phyloP scores from a whole-genome alignment of 2,797 vertebrate genomes.

The Silurus aristotelis region DNA sequence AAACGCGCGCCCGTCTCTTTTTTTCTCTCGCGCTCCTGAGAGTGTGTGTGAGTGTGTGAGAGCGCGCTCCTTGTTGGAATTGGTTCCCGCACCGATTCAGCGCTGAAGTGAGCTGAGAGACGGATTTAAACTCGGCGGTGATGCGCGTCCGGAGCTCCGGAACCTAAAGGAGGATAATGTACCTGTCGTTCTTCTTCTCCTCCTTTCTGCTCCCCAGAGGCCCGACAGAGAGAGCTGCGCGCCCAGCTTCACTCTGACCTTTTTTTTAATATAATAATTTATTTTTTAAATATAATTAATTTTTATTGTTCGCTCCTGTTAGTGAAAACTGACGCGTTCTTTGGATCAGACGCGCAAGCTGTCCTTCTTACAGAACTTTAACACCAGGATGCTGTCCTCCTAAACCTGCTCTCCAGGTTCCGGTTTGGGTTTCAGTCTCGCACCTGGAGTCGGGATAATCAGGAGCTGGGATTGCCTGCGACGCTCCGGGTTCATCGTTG shows the following conservation, averaged over 20 bases:
- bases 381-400: slow-evolving; percentile 65
- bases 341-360: slow-evolving; percentile 41
- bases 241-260: neutral
- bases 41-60: neutral
- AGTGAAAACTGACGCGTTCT: slow-evolving; percentile 62
- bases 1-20: neutral
- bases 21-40: neutral
- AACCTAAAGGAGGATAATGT: slow-evolving; percentile 60
- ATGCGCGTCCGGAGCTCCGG: slow-evolving; percentile 54
- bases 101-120: neutral
- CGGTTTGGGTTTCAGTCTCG: slow-evolving; percentile 16
- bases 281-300: neutral
- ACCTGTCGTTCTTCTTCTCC: slow-evolving; percentile 52
- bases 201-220: neutral
- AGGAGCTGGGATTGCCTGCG: slow-evolving; percentile 49
- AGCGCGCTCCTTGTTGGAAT: neutral
- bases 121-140: slow-evolving; percentile 40
- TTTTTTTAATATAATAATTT: neutral
- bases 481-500: slow-evolving; percentile 39
- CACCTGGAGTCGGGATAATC: slow-evolving; percentile 68
- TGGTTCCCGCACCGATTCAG: neutral
- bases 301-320: neutral
- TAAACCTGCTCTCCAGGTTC: slow-evolving; percentile 50
- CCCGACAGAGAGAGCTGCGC: slow-evolving; percentile 39
- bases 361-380: slow-evolving; percentile 46